A percentile compares a stretch with the other conserved stretches of the same genome.
phyloP scores from a whole-genome alignment of 1,140 invertebrate genomes.

The Archegozetes longisetosus region DNA sequence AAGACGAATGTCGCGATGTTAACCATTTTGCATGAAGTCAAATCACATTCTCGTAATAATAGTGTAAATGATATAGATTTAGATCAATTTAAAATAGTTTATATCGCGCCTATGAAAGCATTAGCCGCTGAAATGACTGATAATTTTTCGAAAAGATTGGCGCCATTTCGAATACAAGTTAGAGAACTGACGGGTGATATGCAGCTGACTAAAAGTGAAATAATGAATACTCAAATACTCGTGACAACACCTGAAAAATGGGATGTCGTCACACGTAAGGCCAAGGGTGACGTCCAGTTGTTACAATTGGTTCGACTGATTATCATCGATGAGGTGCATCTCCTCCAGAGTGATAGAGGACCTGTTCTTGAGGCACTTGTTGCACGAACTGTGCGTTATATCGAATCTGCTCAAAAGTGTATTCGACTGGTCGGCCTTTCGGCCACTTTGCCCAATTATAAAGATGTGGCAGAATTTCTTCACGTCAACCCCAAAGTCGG shows the following conservation, averaged over 20 bases:
- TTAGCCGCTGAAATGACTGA: constrained; percentile 93
- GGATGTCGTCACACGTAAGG: constrained; percentile 96
- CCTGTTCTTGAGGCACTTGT: constrained; percentile 95
- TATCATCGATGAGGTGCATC: constrained; percentile 97
- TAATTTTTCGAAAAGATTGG: constrained; percentile 71
- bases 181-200: constrained; percentile 95
- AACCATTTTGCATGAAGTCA: constrained; percentile 73
- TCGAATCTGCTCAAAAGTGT: constrained; percentile 89
- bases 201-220: constrained; percentile 87
- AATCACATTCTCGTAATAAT: constrained; percentile 58
- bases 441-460: constrained; percentile 92
- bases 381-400: constrained; percentile 77
- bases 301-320: constrained; percentile 78
- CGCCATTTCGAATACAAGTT: constrained; percentile 59
- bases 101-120: constrained; percentile 99
- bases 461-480: constrained; percentile 88
- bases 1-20: constrained; percentile 98
- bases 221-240: constrained; percentile 89
- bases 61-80: constrained; percentile 47
- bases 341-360: constrained; percentile 90
- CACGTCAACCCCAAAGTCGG: constrained; percentile 81
- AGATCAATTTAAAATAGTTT: constrained; percentile 95
- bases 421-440: constrained; percentile 95
- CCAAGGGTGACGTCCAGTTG: constrained; percentile 72
- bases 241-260: constrained; percentile 99